Percentiles rank a stretch among this genome's conserved stretches.
Evolutionary conservation across 2,888 invertebrate species (phyloP).

Genomic region (Branchipolynoe longqiensis): DNA sequence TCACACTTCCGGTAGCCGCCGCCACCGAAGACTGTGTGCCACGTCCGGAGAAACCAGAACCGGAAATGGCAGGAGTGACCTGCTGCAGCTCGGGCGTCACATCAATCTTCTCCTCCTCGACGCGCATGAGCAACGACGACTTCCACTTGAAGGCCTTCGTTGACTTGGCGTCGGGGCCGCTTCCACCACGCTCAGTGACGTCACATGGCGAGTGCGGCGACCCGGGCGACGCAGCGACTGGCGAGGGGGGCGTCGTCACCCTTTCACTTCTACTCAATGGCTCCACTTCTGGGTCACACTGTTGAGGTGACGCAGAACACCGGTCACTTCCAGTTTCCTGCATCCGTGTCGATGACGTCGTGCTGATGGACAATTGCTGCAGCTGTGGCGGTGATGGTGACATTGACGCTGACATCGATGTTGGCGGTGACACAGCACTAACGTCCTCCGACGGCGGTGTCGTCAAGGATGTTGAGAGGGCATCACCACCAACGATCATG

Average conservation of each 20-base stretch:
- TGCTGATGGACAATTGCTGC: not conserved
- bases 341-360: not conserved
- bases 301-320: not conserved
- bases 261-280: not conserved
- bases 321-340: not conserved
- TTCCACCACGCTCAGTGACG: not conserved
- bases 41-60: no score
- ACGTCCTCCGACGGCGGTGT: not conserved
- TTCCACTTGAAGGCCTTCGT: slow-evolving; percentile 60
- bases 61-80: no score
- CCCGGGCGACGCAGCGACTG: slow-evolving; percentile 4
- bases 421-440: not conserved
- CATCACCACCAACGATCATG: slow-evolving; percentile 53
- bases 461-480: not conserved
- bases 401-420: not conserved
- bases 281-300: no score
- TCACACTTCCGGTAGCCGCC: no score
- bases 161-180: slow-evolving; percentile 21
- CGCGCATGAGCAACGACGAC: slow-evolving; percentile 55
- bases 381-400: not conserved
- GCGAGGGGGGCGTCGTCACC: slow-evolving; percentile 29
- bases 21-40: no score
- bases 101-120: slow-evolving; percentile 42
- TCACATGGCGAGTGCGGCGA: slow-evolving; percentile 33
- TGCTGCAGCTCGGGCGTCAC: slow-evolving; percentile 32